Evolutionary conservation across 2,113 vertebrate genomes (phyloP), one percentile per base, ranked within the genome.

Genomic region (Nettapus auritus): DNA sequence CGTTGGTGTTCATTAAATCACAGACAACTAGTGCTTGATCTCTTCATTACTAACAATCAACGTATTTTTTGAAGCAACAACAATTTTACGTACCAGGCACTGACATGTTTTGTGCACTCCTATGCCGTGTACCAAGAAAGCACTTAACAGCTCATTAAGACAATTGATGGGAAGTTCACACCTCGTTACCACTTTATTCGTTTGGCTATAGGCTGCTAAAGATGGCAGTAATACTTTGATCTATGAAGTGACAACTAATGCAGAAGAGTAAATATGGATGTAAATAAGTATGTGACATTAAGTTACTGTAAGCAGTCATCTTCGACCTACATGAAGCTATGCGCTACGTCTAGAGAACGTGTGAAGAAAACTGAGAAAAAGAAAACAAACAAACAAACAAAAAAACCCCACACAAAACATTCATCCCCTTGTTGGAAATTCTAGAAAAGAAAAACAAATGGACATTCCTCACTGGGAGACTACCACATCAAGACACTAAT

Each of bases 91-190:
- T 4, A 75, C 56, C 26, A 64, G 34, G 57, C 57, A 81, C 38
- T 48, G 60, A 91, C 46, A 83, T 4, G 68, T 78, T 89, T 86
- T 76, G 60, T 26, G 36, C 34, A 40, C 50, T 84, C 31, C 76
- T 40, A 57, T 8, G 38, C 81, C 17, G 83, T 66, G 25, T 50
- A 82, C 53, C 82, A 90, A 50, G 62, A 56, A 90, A 95, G 74
- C 44, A 82, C 60, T 94, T 90, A 93, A 90, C 86, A 97, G 90
- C 57, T 95, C 81, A 82, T 97, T 95, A 97, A 55, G 46, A 50
- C 86, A 93, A 95, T 16, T 81, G 92, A 71, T 57, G 25, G 34
- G 34, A 88, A 82, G 76, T 86, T 93, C 48, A 55, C 92, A 94
- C 69, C 88, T 95, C 90, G 56, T 95, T 92, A 96, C 77, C 88